Evolutionary conservation across 2,113 vertebrate genomes (phyloP), one percentile per base, ranked within the genome.

Genomic region (Gobius niger): DNA sequence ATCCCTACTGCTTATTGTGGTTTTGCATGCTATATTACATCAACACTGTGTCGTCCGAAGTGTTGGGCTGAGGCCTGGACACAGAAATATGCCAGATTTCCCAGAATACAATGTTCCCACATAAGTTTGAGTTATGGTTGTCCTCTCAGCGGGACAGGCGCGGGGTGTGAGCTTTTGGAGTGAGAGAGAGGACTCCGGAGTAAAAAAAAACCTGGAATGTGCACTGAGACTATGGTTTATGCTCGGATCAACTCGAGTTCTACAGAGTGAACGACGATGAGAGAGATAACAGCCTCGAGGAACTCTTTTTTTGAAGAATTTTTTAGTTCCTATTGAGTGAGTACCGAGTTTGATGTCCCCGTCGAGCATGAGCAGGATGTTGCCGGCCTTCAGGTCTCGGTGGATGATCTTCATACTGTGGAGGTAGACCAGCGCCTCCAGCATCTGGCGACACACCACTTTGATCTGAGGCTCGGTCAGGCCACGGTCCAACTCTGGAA

Each of bases 321-420:
- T 6, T 12, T 47, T 13, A 47, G 47, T 10, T 13, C 12, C 9
- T n/a, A 8, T 9, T 5, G 9, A 57, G 54, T 0, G n/a, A 94
- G 94, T 83, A 99, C 97, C 97, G 0, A 99, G 94, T 77, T 97
- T 95, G 88, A 99, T 96, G 85, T 97, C 94, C 3, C 98, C 98
- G 1, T 98, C 96, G 9, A 95, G 92, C 46, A 93, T 98, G 83
- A 99, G 94, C 3, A 99, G 94, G 70, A 99, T 92, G 0, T 99
- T 99, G 2, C 98, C 98, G 0, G 98, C 98, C 90, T 99, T 99
- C 83, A 99, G 91, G 88, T 99, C 98, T 9, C 98, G 92, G 91
- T 99, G 98, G 85, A 99, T 99, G 91, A 99, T 98, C 91, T 92
- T 96, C 75, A 96, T 96, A 84, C 91, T 77, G 61, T 99, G 98